Evolutionary conservation across 2,797 vertebrate species (phyloP), one percentile per base, ranked within the genome.

Genomic region (Paguma larvata): DNA sequence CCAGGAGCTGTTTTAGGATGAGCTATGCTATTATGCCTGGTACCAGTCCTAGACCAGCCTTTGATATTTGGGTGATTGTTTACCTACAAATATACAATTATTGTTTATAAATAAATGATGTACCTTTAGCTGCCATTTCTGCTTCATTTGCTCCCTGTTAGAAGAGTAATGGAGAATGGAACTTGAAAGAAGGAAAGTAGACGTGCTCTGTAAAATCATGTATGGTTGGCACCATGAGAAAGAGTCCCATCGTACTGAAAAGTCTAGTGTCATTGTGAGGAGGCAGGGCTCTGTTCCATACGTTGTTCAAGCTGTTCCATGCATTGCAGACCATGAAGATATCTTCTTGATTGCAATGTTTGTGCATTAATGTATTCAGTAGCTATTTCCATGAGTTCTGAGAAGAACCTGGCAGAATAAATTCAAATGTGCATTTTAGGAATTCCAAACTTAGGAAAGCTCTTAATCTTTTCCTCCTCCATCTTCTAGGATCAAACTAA

Each of bases 71-170:
- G 73, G 80, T 95, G 72, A 86, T 19, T 93, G 72, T 96, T 96
- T 97, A 75, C 59, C 78, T 65, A 92, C 93, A 94, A 77, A 94
- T 96, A 90, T 85, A 48, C 89, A 97, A 96, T 97, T 97, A 92
- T 94, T 96, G 93, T 96, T 97, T 97, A 92, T 83, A 93, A 97
- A 82, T 96, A 84, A 97, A 90, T 96, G 96, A 88, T 70, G 18
- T 77, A 87, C 25, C 44, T 51, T 89, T 73, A 78, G 25, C 62
- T 94, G 48, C n/a, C 56, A 88, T 65, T 92, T 97, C 86, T 9
- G 78, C 79, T 80, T 89, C 67, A 73, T 95, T 95, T 82, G n/a
- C 34, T 30, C 41, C 32, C 16, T 63, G 46, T 92, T 91, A 86
- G 38, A 92, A 94, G 59, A 89, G 23, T 15, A 79, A 83, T 27